Conservation (phyloP, 2,888 invertebrate genomes). For the Sisyra terminalis region DNA sequence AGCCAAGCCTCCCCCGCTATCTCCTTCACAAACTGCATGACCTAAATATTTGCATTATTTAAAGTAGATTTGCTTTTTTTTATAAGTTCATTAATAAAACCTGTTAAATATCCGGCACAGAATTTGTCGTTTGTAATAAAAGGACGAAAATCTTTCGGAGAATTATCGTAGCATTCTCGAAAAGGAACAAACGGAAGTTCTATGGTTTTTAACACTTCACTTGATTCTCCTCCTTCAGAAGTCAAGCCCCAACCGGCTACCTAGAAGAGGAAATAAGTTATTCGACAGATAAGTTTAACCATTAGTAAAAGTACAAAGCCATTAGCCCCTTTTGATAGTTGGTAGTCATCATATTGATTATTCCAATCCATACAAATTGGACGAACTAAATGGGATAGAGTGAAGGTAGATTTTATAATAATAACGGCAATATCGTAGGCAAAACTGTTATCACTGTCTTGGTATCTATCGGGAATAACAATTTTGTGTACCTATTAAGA, state of each 20-base stretch:
- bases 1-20: slow-evolving; percentile 4
- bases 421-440: slow-evolving; percentile 22
- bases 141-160: slow-evolving; percentile 11
- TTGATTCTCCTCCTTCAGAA: slow-evolving; percentile 9
- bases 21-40: slow-evolving; percentile 3
- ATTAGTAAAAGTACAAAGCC: not conserved
- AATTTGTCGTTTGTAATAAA: slow-evolving; percentile 20
- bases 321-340: too few species aligned
- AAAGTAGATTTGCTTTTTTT: slow-evolving; percentile 12
- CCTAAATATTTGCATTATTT: slow-evolving; percentile 6
- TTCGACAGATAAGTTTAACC: not conserved
- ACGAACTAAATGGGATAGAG: slow-evolving; percentile 19
- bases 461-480: slow-evolving; percentile 14
- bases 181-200: slow-evolving; percentile 13
- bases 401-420: slow-evolving; percentile 17
- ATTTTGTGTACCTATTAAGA: slow-evolving; percentile 15
- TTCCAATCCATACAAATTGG: slow-evolving; percentile 23
- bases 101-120: slow-evolving; percentile 17
- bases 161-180: slow-evolving; percentile 12
- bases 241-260: slow-evolving; percentile 16
- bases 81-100: slow-evolving; percentile 7
- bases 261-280: slow-evolving; percentile 8
- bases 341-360: slow-evolving; percentile 9
- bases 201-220: slow-evolving; percentile 12
- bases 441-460: slow-evolving; percentile 16